Evolutionary conservation across 2,113 vertebrate genomes (phyloP), one percentile per base, ranked within the genome.

Genomic region (Muntiacus muntjak): DNA sequence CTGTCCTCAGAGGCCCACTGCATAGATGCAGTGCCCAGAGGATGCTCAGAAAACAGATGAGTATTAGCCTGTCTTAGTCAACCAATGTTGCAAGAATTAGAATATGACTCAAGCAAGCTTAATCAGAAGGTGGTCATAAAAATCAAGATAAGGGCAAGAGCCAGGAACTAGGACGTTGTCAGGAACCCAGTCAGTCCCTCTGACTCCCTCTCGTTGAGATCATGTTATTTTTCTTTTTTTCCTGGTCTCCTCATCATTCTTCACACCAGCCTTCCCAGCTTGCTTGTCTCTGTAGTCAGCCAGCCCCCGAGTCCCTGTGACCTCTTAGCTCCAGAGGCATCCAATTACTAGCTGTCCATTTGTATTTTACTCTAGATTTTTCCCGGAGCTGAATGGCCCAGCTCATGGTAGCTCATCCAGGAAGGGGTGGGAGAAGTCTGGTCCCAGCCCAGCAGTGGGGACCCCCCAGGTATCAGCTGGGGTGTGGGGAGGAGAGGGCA

Each of bases 31-130:
- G 54, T 10, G 1, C 8, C 58, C 15, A 6, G 60, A 74, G 45
- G 74, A 40, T 5, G 26, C 74, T 60, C 15, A 28, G 91, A 62
- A 87, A 87, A 71, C 62, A 67, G 94, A 13, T 26, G 21, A 74
- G 7, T 14, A 0, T n/a, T 7, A 81, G 54, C n/a, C 64, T 28
- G 1, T 21, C 43, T 43, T n/a, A 79, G 45, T 88, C 60, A n/a
- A 0, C 79, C 60, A n/a, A 0, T 78, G 57, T 84, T 87, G 43
- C 21, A 62, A 95, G 87, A 83, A 36, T 84, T 57, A 94, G 43
- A 81, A 82, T 55, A 23, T 90, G 93, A 94, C 74, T 81, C 64
- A 43, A 74, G 23, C n/a, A 19, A 6, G n/a, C 79, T 87, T 82
- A 54, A 55, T 74, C 33, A 55, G 87, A 88, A 83, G 83, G 57